phyloP scores from a whole-genome alignment of 2,113 vertebrate genomes.

The Polyodon spathula region DNA sequence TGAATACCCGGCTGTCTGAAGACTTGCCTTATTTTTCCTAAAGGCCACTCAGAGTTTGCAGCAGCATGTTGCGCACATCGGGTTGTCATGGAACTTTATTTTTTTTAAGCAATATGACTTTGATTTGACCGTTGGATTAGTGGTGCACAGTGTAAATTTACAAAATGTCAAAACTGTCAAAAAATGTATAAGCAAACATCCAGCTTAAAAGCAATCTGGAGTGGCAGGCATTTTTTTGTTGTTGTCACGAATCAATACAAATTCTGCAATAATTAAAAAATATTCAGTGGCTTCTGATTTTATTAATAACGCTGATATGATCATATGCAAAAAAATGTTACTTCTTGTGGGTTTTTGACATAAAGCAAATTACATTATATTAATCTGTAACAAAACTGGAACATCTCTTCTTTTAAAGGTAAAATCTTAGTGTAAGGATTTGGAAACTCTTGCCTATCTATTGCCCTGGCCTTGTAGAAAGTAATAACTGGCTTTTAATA shows the following conservation, averaged over 20 bases:
- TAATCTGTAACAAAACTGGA: too few relatives aligned
- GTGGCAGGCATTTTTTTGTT: not conserved
- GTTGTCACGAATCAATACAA: not conserved
- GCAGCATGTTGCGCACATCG: conserved; percentile 32
- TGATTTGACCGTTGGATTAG: conserved; percentile 11
- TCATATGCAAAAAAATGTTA: too few relatives aligned
- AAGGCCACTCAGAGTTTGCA: conserved; percentile 10
- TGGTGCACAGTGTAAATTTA: conserved; percentile 3
- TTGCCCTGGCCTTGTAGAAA: too few relatives aligned
- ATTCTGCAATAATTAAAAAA: too few relatives aligned
- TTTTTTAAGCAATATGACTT: conserved; percentile 10
- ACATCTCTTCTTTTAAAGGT: too few relatives aligned
- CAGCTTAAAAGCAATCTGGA: not conserved
- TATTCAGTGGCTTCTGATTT: too few relatives aligned
- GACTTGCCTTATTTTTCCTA: conserved; percentile 24
- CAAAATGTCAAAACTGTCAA: conserved; percentile 25
- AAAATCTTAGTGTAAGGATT: too few relatives aligned
- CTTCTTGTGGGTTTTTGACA: too few relatives aligned
- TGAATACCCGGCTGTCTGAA: conserved; percentile 13
- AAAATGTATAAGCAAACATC: conserved; percentile 22
- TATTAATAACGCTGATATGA: too few relatives aligned
- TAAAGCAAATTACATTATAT: too few relatives aligned
- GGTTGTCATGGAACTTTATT: conserved; percentile 8
- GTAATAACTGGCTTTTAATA: too few relatives aligned
- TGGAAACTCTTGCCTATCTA: too few relatives aligned